phyloP scores from a whole-genome alignment of 2,113 vertebrate genomes.

The Corydoras sp. region DNA sequence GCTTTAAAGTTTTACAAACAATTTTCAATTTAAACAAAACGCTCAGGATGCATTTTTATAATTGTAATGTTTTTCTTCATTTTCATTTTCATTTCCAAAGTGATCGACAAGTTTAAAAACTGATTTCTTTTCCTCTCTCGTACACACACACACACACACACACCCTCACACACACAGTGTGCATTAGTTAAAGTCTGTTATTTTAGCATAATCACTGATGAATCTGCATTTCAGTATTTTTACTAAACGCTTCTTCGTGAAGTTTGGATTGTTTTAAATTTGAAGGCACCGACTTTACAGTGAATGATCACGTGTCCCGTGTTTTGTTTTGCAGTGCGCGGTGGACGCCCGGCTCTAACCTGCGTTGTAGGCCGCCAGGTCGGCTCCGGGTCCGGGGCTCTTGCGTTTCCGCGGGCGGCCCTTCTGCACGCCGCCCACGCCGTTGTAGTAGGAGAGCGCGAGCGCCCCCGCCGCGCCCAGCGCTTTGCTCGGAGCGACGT shows the following conservation, averaged over 20 bases:
- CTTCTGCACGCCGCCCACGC: slow-evolving; percentile 94
- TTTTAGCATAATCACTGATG: too few species aligned
- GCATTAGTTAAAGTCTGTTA: too few species aligned
- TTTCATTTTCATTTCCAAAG: neutral
- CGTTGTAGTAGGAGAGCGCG: slow-evolving; percentile 97
- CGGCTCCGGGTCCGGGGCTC: slow-evolving; percentile 88
- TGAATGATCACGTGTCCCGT: neutral
- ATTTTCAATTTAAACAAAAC: neutral
- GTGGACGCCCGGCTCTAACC: neutral
- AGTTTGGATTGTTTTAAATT: too few species aligned
- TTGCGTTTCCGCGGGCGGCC: slow-evolving; percentile 94
- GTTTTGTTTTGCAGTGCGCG: neutral
- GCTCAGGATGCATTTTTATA: too few species aligned
- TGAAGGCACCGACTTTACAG: too few species aligned
- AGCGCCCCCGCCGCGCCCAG: slow-evolving; percentile 81
- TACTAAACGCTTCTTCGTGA: too few species aligned
- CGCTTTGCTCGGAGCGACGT: slow-evolving; percentile 84
- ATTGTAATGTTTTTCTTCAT: too few species aligned
- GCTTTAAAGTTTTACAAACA: neutral
- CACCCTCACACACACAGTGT: too few species aligned
- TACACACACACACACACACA: too few species aligned
- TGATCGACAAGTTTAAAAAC: neutral
- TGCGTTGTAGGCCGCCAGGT: slow-evolving; percentile 87
- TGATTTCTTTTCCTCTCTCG: neutral
- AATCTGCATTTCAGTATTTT: too few species aligned